A percentile compares a stretch with the other conserved stretches of the same genome.
phyloP scores from a whole-genome alignment of 1,140 invertebrate species.

The Gerris buenoi region DNA sequence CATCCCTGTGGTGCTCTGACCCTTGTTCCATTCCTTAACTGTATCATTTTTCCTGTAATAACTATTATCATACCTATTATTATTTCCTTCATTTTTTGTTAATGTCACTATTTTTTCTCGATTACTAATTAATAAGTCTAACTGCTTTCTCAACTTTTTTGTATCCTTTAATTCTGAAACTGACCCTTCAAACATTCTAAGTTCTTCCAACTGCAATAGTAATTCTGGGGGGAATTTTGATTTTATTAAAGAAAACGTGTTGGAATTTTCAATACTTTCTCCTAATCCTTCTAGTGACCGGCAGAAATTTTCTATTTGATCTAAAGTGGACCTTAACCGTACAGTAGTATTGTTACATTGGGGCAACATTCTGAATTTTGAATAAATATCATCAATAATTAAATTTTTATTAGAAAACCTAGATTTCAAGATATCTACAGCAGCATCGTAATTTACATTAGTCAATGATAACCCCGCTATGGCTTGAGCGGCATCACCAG shows the following conservation, averaged over 20 bases:
- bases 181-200: not conserved
- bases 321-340: not conserved
- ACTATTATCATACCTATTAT: not conserved
- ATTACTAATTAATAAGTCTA: not conserved
- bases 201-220: not conserved
- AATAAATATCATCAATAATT: not conserved
- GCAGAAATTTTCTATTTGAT: not conserved
- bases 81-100: not conserved
- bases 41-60: not conserved
- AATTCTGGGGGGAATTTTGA: not conserved
- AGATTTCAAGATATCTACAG: not conserved
- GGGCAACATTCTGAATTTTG: not conserved
- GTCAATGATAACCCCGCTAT: not conserved
- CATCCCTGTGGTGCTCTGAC: not conserved
- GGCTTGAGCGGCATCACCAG: not conserved
- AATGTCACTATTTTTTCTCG: not conserved
- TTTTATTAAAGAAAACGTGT: not conserved
- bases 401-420: not conserved
- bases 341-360: not conserved
- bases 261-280: not conserved
- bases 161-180: not conserved
- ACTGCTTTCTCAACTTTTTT: not conserved
- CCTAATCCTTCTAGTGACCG: not conserved
- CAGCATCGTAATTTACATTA: not conserved
- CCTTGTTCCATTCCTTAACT: not conserved